phyloP scores from a whole-genome alignment of 2,113 vertebrate genomes.

The Malurus cyaneus region DNA sequence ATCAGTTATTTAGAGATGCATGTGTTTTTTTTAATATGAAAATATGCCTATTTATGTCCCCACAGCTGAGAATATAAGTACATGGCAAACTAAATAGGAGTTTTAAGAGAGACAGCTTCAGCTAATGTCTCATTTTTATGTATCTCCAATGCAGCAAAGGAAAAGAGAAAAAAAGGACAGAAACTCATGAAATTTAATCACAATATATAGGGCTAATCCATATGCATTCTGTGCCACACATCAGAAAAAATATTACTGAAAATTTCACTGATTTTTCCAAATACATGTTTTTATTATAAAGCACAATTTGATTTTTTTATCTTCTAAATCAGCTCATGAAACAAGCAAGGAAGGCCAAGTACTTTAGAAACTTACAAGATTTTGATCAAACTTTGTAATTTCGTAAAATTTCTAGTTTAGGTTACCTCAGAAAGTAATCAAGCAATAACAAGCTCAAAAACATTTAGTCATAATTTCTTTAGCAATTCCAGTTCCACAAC shows the following conservation, averaged over 20 bases:
- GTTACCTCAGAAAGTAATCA: neutral
- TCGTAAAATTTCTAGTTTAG: neutral
- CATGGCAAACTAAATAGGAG: neutral
- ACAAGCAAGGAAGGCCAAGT: neutral
- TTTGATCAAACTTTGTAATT: neutral
- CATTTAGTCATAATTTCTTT: neutral
- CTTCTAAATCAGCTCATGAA: neutral
- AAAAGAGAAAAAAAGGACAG: neutral
- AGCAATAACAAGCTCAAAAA: neutral
- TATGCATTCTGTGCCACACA: neutral
- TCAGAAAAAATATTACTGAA: neutral
- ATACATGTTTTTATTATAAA: neutral
- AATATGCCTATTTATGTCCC: neutral
- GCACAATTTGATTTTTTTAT: neutral
- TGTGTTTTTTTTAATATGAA: neutral
- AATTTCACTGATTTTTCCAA: neutral
- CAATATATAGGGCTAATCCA: neutral
- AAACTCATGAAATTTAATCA: neutral
- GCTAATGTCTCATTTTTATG: neutral
- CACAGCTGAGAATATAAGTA: neutral
- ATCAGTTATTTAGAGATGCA: neutral
- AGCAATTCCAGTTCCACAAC: neutral
- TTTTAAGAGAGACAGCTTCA: neutral
- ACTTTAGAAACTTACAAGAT: neutral
- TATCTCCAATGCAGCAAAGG: neutral